Conservation (phyloP, 2,797 vertebrate species). For the Acipenser transmontanus region DNA sequence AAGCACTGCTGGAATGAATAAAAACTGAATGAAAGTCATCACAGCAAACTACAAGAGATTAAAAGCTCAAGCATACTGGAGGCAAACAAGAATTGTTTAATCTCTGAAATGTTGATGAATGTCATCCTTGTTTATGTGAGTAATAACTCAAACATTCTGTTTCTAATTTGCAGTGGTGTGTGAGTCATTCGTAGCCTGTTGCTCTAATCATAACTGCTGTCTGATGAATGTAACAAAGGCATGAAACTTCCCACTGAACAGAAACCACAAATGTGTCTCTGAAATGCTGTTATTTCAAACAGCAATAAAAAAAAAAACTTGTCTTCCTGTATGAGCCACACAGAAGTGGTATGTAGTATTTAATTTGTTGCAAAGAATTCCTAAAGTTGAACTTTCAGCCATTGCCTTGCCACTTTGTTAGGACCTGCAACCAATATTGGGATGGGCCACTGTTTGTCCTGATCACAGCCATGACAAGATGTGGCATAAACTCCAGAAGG, state of each 20-base stretch:
- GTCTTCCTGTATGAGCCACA: background rate
- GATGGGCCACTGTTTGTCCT: too few relatives aligned
- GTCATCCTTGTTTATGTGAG: conserved; percentile 1
- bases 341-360: too few relatives aligned
- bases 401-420: too few relatives aligned
- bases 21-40: too few relatives aligned
- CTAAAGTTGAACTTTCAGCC: too few relatives aligned
- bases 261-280: too few relatives aligned
- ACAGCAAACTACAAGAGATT: background rate
- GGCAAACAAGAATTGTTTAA: background rate
- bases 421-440: too few relatives aligned
- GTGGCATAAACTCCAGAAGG: too few relatives aligned
- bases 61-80: background rate
- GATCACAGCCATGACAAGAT: too few relatives aligned
- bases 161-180: background rate
- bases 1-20: too few relatives aligned
- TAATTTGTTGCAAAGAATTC: too few relatives aligned
- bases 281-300: too few relatives aligned
- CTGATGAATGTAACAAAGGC: background rate
- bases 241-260: background rate
- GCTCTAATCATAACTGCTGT: background rate
- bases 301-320: background rate
- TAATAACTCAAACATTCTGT: background rate
- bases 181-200: background rate
- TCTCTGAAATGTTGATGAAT: background rate